Conservation (phyloP, 2,797 vertebrate species). For the Heliangelus exortis region DNA sequence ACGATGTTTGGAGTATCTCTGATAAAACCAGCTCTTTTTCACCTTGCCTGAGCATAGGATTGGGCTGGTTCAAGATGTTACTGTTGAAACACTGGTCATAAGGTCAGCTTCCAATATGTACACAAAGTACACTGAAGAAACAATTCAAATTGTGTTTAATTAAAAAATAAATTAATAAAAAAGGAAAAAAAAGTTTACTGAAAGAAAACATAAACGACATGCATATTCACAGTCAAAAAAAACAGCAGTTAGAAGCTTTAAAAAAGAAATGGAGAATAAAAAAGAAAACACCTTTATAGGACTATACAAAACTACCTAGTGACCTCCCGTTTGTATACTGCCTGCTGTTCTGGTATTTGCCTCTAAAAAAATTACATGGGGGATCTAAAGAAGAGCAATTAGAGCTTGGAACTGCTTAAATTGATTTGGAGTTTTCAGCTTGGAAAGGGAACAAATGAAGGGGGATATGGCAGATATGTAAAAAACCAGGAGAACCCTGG, state of each 20-base stretch:
- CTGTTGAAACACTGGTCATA: background rate
- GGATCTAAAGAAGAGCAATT: constrained; percentile 46
- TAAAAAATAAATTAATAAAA: background rate
- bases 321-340: background rate
- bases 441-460: constrained; percentile 42
- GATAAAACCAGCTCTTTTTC: background rate
- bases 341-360: constrained; percentile 31
- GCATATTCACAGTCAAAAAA: background rate
- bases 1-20: background rate
- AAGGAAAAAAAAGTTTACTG: background rate
- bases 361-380: constrained; percentile 41
- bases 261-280: background rate
- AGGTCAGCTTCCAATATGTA: background rate
- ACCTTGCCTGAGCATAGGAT: background rate
- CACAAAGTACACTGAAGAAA: background rate
- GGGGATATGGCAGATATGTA: constrained; percentile 22
- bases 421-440: constrained; percentile 19
- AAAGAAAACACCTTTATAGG: constrained; percentile 20
- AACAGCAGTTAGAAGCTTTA: background rate
- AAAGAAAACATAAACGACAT: background rate
- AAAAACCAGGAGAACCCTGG: constrained; percentile 46
- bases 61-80: background rate
- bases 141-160: background rate
- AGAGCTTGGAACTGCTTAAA: constrained; percentile 51
- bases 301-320: background rate